phyloP scores from a whole-genome alignment of 2,888 invertebrate genomes.

The Tetragonula carbonaria region DNA sequence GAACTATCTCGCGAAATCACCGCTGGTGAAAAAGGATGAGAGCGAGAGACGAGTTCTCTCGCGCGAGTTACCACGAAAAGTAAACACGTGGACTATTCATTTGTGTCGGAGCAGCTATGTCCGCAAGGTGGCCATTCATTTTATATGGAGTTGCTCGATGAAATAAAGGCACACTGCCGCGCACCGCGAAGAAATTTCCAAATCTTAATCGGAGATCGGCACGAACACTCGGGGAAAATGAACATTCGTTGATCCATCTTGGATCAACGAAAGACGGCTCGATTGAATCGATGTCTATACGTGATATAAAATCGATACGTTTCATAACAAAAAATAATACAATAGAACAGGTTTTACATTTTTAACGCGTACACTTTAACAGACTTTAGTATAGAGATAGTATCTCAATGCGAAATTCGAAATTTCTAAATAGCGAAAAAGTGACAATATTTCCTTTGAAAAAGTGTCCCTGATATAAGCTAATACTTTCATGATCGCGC shows the following conservation, averaged over 20 bases:
- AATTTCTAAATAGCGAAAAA: not conserved
- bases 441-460: not conserved
- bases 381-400: no score
- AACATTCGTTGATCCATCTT: not conserved
- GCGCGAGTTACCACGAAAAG: not conserved
- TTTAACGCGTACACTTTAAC: no score
- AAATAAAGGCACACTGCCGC: slow-evolving; percentile 30
- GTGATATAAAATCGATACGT: no score
- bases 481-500: not conserved
- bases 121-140: slow-evolving; percentile 3
- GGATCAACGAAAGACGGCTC: not conserved
- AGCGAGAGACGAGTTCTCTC: not conserved
- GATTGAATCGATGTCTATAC: not conserved
- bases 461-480: not conserved
- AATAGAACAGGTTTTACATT: no score
- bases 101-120: not conserved
- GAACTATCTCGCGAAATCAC: not conserved
- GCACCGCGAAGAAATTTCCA: slow-evolving; percentile 24
- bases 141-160: slow-evolving; percentile 1
- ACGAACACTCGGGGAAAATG: not conserved
- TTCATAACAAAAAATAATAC: no score
- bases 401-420: not conserved
- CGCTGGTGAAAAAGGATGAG: not conserved
- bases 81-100: slow-evolving; percentile 7
- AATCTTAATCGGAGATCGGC: not conserved